A percentile compares a stretch with the other conserved stretches of the same genome.
phyloP scores from a whole-genome alignment of 2,113 vertebrate genomes.

The Podocnemis expansa region DNA sequence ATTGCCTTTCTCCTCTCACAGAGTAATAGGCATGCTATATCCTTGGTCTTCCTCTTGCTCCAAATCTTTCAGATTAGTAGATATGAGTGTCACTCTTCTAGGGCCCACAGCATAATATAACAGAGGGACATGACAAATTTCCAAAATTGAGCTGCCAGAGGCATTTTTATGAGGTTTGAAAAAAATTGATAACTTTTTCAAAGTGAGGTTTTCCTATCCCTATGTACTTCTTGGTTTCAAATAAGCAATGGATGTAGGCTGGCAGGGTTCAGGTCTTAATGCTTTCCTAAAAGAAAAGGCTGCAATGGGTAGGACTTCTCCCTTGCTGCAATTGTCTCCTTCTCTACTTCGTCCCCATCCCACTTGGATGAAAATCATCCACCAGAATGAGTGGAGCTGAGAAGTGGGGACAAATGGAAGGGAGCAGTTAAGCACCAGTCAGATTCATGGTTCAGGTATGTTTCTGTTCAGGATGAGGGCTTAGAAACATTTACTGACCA shows the following conservation, averaged over 20 bases:
- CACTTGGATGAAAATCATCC: not conserved
- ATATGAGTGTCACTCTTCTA: not conserved
- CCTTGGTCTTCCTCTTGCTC: not conserved
- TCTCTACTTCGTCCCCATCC: not conserved
- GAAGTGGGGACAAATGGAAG: not conserved
- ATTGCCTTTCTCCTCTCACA: not conserved
- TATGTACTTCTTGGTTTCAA: not conserved
- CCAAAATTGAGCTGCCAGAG: not conserved
- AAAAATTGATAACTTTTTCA: not conserved
- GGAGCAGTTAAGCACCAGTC: not conserved
- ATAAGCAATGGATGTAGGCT: not conserved
- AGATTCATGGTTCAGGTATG: not conserved
- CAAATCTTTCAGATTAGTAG: not conserved
- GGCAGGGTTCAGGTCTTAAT: not conserved
- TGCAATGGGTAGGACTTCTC: fast-evolving
- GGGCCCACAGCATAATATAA: not conserved
- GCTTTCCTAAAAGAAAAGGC: fast-evolving
- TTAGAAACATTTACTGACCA: not conserved
- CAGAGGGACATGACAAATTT: fast-evolving
- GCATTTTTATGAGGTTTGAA: not conserved
- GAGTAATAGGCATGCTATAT: not conserved
- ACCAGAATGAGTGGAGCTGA: fast-evolving
- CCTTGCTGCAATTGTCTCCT: not conserved
- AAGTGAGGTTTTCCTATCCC: not conserved
- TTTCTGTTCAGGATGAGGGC: not conserved